Evolutionary conservation across 1,140 invertebrate genomes (phyloP), one percentile per base, ranked within the genome.

Genomic region (Nixonia krombeini): DNA sequence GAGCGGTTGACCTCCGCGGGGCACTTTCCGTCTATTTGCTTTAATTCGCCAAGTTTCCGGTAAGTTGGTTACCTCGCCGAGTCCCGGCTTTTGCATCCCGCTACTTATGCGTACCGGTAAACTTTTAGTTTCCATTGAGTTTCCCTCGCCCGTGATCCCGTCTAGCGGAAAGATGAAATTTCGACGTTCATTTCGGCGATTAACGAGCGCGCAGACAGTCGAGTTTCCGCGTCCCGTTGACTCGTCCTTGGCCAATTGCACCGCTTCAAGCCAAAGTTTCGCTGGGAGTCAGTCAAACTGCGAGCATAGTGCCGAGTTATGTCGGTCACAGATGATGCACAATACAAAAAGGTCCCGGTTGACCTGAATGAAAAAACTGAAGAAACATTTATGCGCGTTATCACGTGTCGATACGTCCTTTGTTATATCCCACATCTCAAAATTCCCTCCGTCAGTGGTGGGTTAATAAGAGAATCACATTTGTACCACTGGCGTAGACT

Each of bases 1-100:
- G 47, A 51, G 40, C 38, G 51, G 28, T 46, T 73, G 65, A 71
- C 62, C 72, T 72, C 68, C 65, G 67, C 64, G 64, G 72, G 66
- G 75, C 68, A 72, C 71, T 69, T 72, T 68, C 66, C 57, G 56
- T 61, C 67, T 75, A 75, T 73, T 75, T 75, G 64, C 75, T 75
- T 75, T 77, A 70, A 77, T 75, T 73, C 70, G 47, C 70, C 57
- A 75, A 75, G 73, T 73, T 77, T 70, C 62, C 61, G 62, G 46
- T 61, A 75, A 75, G 70, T 75, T 69, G 74, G 73, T 73, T 61
- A 28, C 42, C 47, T 45, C 47, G 28, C 18, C 9, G 25, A 53
- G 52, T 31, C n/a, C 21, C 31, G 16, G 6, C 52, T 45, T 50
- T 53, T 26, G 55, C 55, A 49, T 59, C 53, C 16, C 38, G 55